Evolutionary conservation across 2,113 vertebrate species (phyloP), one percentile per base, ranked within the genome.

Genomic region (Axis porcinus): DNA sequence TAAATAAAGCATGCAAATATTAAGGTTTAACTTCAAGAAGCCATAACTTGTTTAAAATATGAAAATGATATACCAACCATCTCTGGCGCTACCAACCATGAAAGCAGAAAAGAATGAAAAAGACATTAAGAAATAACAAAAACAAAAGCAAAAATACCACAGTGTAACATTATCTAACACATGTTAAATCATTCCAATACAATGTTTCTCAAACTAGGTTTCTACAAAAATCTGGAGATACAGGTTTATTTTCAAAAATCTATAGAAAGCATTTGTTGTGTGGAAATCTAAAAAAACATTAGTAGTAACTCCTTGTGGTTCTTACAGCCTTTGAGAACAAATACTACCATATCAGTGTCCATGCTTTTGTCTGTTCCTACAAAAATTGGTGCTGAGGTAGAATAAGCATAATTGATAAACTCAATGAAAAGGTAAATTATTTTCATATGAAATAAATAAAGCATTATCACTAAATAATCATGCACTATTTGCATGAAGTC

Each of bases 41-140:
- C 87, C 93, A 30, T 90, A 95, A 92, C 6, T 55, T 88, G 7
- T 97, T 96, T 96, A 98, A 98, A 94, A 98, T 93, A 98, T 94
- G 82, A 98, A 98, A 99, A 98, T 97, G 97, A 97, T 98, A 99
- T 99, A 99, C 99, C 97, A 99, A 99, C 99, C 99, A 99, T 99
- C 99, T 99, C 97, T 99, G 99, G 95, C 99, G 99, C 99, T 99
- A 98, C 86, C 97, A 98, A 92, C 96, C 97, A 96, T 97, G 99
- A 97, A 98, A 98, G 98, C 99, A 98, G 94, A 98, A 98, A 96
- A 98, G 97, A 91, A 98, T 45, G 98, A 98, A 99, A 96, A 97
- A 98, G 91, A 98, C 87, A 98, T 98, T 98, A 98, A 97, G 94
- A 97, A 96, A 89, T 50, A 87, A 98, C 30, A n/a, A 36, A 91